phyloP scores from a whole-genome alignment of 2,888 invertebrate species.

The Erpobdella octoculata region DNA sequence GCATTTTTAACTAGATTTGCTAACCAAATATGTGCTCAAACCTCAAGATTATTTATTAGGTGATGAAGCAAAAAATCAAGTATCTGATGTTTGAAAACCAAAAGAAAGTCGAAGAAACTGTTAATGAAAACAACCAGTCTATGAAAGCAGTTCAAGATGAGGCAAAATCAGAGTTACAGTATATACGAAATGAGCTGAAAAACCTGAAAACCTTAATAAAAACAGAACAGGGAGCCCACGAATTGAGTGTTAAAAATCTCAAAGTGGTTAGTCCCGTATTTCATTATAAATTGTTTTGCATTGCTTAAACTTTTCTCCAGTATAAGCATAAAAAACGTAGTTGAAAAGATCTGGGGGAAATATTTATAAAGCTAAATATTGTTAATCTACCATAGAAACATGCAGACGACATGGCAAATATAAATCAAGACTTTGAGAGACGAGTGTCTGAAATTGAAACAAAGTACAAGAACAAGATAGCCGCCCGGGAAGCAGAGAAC shows the following conservation, averaged over 20 bases:
- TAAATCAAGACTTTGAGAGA: constrained; percentile 9
- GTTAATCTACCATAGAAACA: not conserved
- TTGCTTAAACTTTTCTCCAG: no score
- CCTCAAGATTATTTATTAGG: not conserved
- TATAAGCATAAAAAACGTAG: not conserved
- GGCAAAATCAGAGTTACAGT: not conserved
- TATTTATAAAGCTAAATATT: not conserved
- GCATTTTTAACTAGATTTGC: not conserved
- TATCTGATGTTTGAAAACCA: constrained; percentile 27
- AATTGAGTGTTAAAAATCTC: constrained; percentile 12
- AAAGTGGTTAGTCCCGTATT: constrained; percentile 23
- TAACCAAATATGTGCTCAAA: not conserved
- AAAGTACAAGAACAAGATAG: constrained; percentile 21
- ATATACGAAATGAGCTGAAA: constrained; percentile 10
- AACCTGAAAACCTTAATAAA: constrained; percentile 5
- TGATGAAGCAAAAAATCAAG: constrained; percentile 25
- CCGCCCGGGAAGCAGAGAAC: constrained; percentile 18
- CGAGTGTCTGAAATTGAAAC: constrained; percentile 8
- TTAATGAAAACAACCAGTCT: not conserved
- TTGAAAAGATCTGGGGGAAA: not conserved
- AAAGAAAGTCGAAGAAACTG: constrained; percentile 21
- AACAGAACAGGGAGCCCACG: not conserved
- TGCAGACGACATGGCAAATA: constrained; percentile 20
- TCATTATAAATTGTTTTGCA: no score
- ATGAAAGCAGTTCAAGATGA: constrained; percentile 19